Base-by-base conservation (phyloP, 2,888 invertebrate species). In the Allacma fusca region DNA sequence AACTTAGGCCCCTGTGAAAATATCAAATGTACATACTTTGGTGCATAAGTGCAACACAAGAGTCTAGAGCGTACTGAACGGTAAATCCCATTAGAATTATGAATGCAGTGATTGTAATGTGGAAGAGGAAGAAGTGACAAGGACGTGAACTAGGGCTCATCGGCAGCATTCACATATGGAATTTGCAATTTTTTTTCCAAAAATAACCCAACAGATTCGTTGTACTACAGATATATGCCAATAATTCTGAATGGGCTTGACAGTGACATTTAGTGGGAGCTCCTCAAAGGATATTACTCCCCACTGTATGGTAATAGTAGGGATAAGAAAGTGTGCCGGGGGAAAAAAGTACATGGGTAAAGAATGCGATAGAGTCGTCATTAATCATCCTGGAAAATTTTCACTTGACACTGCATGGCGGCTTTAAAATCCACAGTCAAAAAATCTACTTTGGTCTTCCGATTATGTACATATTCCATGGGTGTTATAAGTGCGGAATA, bases 351-450 rank as follows among this genome's bases (percentile, higher is more conserved):
- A 43, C 57, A 70, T 24, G n/a, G 65, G 28, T 26, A 64, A 44
- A 74, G 67, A 62, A 64, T 65, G 68, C 50, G 68, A 78, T 78
- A 73, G 78, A 69, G 74, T 68, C 64, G 68, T 80, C 80, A 79
- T 80, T 80, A 80, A 80, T 80, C 80, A 80, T 79, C 75, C 65
- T 64, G 74, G 59, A 44, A 73, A 78, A 78, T 77, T 80, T 77
- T 64, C 64, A 77, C 74, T 80, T 80, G 80, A 79, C 80, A 79
- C 71, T 57, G 16, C n/a, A n/a, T 2, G 4, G 68, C 23, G 67
- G 77, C 71, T 79, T 75, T 79, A 79, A 80, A 79, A 78, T 78
- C 72, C 74, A 43, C 64, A 76, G 74, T 34, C 76, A 70, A 28
- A 62, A 72, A 75, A 62, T 62, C 62, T 62, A 62, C 62, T 62